Evolutionary conservation across 2,797 vertebrate species (phyloP).

Genomic region (Lerista edwardsae): DNA sequence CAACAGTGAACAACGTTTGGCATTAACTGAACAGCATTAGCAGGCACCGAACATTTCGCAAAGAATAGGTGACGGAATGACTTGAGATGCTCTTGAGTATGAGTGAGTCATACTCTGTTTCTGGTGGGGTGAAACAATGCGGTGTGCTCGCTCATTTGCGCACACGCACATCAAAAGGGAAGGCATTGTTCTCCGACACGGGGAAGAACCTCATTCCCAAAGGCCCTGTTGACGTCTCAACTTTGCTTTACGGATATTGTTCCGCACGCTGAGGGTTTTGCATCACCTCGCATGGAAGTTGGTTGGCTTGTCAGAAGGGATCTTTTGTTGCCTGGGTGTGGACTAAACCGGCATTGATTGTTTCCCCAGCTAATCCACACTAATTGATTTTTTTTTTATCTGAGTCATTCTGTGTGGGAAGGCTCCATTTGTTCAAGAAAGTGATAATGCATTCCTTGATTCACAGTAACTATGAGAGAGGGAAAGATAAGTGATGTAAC

Average conservation of each 20-base stretch:
- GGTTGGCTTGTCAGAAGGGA: constrained; percentile 31
- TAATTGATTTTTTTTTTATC: constrained; percentile 72
- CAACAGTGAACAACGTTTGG: not conserved
- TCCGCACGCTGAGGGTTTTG: constrained; percentile 33
- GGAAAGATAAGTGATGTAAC: constrained; percentile 51
- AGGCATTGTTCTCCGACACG: not conserved
- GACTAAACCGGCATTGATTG: constrained; percentile 59
- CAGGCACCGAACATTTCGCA: not conserved
- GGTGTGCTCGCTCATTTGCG: not conserved
- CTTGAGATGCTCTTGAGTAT: constrained; percentile 19
- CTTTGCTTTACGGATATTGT: not conserved
- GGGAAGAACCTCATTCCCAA: constrained; percentile 31
- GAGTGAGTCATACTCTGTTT: constrained; percentile 24
- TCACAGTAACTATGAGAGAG: constrained; percentile 62
- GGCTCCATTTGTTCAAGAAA: constrained; percentile 73
- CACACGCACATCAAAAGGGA: not conserved
- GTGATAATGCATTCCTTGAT: constrained; percentile 68
- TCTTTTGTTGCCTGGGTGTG: constrained; percentile 57
- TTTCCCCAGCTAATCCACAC: constrained; percentile 66
- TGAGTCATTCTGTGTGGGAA: constrained; percentile 73
- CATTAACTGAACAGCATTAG: not conserved
- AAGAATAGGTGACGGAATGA: not conserved
- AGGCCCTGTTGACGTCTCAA: not conserved
- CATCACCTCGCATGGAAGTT: constrained; percentile 36
- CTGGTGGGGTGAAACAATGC: not conserved